Evolutionary conservation across 2,113 vertebrate species (phyloP).

Genomic region (Tragelaphus strepsiceros): DNA sequence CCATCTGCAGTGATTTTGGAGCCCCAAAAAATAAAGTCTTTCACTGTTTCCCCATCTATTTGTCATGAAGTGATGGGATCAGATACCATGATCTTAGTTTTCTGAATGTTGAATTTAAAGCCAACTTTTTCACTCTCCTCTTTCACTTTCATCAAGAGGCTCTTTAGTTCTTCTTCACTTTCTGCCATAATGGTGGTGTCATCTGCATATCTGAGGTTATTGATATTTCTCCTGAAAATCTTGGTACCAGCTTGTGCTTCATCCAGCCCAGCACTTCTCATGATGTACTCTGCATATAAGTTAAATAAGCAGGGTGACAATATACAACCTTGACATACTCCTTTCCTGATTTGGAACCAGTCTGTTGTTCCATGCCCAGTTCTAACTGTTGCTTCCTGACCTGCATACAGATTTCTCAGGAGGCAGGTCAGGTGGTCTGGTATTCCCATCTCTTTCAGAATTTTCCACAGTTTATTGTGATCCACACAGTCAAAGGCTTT

Average conservation of each 20-base stretch:
- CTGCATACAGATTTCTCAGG: neutral
- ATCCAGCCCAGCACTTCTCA: neutral
- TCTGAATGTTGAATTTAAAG: no score
- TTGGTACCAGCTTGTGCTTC: neutral
- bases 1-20: neutral
- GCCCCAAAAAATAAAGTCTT: neutral
- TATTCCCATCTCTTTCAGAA: neutral
- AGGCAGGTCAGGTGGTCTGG: neutral
- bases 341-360: neutral
- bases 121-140: no score
- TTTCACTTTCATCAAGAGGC: no score
- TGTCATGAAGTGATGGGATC: no score
- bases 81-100: no score
- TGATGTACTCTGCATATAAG: neutral
- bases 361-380: neutral
- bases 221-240: neutral
- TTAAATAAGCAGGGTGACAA: neutral
- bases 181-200: neutral
- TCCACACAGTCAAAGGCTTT: neutral
- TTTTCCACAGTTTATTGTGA: neutral
- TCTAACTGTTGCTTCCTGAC: neutral
- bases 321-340: neutral
- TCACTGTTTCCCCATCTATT: neutral
- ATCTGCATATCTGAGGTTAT: neutral
- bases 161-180: neutral